These are phyloP conservation scores for Chrysopa pallens DNA, from an alignment of 1,140 invertebrate genomes.

Conservation along the genomic window DNA sequence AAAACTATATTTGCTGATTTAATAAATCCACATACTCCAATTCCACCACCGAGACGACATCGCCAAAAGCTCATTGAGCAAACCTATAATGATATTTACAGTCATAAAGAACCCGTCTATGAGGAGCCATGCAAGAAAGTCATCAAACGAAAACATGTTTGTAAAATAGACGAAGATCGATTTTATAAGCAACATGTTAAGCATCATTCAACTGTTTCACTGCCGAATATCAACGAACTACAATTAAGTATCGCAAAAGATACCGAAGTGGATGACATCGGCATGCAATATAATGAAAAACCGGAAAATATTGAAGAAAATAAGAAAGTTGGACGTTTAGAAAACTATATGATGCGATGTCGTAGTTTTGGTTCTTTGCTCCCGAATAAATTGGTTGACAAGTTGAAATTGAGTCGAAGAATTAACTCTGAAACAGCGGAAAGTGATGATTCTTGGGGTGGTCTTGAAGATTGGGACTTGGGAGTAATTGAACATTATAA, in stretches of 20 bases:
- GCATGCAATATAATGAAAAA: background rate
- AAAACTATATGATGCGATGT: slow-evolving; percentile 22
- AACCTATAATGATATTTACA: slow-evolving; percentile 16
- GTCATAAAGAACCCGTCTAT: slow-evolving; percentile 13
- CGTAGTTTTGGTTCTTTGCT: slow-evolving; percentile 22
- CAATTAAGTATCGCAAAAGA: slow-evolving; percentile 15
- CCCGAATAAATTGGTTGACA: slow-evolving; percentile 19
- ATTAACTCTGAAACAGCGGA: slow-evolving; percentile 13
- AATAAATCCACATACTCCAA: slow-evolving; percentile 17
- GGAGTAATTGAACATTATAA: slow-evolving; percentile 23
- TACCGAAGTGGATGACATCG: slow-evolving; percentile 8
- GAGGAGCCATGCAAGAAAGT: slow-evolving; percentile 17
- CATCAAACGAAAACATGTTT: slow-evolving; percentile 15
- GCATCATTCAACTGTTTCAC: slow-evolving; percentile 21
- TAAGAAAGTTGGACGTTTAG: slow-evolving; percentile 16
- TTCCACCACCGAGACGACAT: slow-evolving; percentile 17
- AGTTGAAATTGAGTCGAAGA: slow-evolving; percentile 13
- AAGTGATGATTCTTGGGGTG: slow-evolving; percentile 24
- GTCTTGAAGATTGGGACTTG: slow-evolving; percentile 25
- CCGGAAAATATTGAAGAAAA: slow-evolving; percentile 6
- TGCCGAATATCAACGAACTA: slow-evolving; percentile 31
- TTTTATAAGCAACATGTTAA: slow-evolving; percentile 13
- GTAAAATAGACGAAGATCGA: slow-evolving; percentile 11
- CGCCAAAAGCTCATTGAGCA: slow-evolving; percentile 15
- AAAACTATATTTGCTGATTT: slow-evolving; percentile 23